Evolutionary conservation across 1,140 invertebrate species (phyloP), one percentile per base, ranked within the genome.

Genomic region (Neodiprion virginianus): DNA sequence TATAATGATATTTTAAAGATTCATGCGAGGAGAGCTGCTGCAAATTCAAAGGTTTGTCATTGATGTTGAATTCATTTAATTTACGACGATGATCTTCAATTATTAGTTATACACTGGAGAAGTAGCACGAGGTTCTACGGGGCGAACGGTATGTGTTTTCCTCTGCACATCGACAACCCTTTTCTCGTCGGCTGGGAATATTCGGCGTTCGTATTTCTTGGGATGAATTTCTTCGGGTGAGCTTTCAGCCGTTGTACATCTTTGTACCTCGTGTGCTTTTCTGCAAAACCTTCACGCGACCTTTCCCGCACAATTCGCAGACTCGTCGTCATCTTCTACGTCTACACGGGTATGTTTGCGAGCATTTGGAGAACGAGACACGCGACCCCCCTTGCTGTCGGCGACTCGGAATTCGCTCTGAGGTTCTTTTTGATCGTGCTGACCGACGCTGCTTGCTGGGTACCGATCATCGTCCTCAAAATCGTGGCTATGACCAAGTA

Each of bases 361-460:
- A 93, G 91, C 73, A 92, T 94, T 79, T 90, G 89, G 83, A 87
- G 90, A 79, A 92, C 92, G 17, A 86, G 92, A 74, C 85, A 90
- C 78, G 89, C 91, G 69, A 91, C 92, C 68, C 87, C 92, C 48
- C 80, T 94, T 61, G 90, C 89, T 40, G 87, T 90, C 48, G 87
- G 89, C 53, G 93, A 93, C 85, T 92, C 89, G 48, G 92, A 94
- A 81, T 92, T 95, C 79, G 93, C 92, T 1, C 84, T 93, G 11
- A 88, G 94, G 74, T 95, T 95, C 82, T 94, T 94, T 77, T 91
- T 95, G 75, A 95, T 96, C 72, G 93, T 95, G 1, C 83, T 94
- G 17, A 94, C 93, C 0, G 92, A 95, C 82, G 91, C 90, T n/a
- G 81, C 91, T 28, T 95, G 94, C 80, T 95, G 94, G 94, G 88